phyloP scores from a whole-genome alignment of 2,888 invertebrate genomes.

The Endotricha flammealis region DNA sequence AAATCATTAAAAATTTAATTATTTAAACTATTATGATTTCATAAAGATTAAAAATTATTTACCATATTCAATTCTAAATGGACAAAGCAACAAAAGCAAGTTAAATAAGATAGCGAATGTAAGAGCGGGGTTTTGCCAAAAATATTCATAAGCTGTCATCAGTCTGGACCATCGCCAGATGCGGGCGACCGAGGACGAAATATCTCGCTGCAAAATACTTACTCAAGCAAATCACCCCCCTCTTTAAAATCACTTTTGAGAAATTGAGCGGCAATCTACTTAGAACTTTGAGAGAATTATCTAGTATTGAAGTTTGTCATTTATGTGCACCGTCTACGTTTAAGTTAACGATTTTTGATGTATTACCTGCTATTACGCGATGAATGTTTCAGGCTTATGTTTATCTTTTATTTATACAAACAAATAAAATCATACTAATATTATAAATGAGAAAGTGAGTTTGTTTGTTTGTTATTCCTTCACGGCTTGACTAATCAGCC shows the following conservation, averaged over 20 bases:
- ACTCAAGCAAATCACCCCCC: constrained; percentile 66
- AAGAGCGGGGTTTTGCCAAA: constrained; percentile 67
- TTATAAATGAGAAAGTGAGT: no score
- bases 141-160: constrained; percentile 79
- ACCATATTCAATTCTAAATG: constrained; percentile 1
- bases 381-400: no score
- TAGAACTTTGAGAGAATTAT: constrained; percentile 40
- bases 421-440: no score
- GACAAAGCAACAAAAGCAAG: constrained; percentile 38
- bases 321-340: neutral
- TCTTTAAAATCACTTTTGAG: constrained; percentile 67
- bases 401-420: no score
- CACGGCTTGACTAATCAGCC: no score
- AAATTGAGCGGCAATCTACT: constrained; percentile 57
- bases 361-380: no score
- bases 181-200: constrained; percentile 70
- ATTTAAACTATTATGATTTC: no score
- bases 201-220: constrained; percentile 72
- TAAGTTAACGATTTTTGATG: neutral
- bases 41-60: no score
- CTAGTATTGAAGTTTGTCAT: constrained; percentile 28
- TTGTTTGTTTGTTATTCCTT: no score
- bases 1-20: no score
- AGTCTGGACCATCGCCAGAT: constrained; percentile 74
- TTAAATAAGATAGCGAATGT: constrained; percentile 57